phyloP scores from a whole-genome alignment of 1,140 invertebrate species.

The Ceratina australensis region DNA sequence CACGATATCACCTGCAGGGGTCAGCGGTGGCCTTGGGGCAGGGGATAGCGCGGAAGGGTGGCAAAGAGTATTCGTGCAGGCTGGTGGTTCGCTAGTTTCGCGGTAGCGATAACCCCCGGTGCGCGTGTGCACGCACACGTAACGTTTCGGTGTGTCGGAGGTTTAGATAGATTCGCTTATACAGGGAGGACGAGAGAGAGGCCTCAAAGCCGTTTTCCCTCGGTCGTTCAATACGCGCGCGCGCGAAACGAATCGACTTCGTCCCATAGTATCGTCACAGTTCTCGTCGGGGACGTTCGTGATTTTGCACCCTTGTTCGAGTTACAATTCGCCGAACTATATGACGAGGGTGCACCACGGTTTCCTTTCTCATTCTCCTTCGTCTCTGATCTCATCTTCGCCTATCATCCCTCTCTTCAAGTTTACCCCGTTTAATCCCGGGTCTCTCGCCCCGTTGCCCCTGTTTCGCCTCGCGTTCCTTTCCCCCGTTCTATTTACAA shows the following conservation, averaged over 20 bases:
- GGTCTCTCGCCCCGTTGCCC: background rate
- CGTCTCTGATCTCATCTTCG: conserved; percentile 26
- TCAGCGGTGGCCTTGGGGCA: background rate
- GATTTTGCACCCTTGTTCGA: conserved; percentile 70
- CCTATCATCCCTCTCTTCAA: background rate
- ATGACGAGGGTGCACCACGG: conserved; percentile 62
- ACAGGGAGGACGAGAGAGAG: conserved; percentile 4
- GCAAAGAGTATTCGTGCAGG: conserved; percentile 25
- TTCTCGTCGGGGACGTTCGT: conserved; percentile 77
- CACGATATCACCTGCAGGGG: conserved; percentile 34
- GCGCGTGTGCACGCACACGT: conserved; percentile 17
- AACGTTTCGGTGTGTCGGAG: conserved; percentile 8
- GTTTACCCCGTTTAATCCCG: background rate
- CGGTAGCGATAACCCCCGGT: conserved; percentile 36
- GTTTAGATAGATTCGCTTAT: conserved; percentile 25
- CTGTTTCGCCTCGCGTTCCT: background rate
- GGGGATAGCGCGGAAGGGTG: conserved; percentile 20
- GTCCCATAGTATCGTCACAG: conserved; percentile 76
- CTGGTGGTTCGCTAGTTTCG: conserved; percentile 40
- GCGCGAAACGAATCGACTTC: conserved; percentile 72
- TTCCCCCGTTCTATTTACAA: background rate
- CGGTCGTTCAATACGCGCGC: conserved; percentile 77
- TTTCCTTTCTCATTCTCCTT: conserved; percentile 33
- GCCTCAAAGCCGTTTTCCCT: conserved; percentile 36
- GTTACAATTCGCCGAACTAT: conserved; percentile 54